Conservation (phyloP, 2,888 invertebrate species). For the Epirrita christyi region DNA sequence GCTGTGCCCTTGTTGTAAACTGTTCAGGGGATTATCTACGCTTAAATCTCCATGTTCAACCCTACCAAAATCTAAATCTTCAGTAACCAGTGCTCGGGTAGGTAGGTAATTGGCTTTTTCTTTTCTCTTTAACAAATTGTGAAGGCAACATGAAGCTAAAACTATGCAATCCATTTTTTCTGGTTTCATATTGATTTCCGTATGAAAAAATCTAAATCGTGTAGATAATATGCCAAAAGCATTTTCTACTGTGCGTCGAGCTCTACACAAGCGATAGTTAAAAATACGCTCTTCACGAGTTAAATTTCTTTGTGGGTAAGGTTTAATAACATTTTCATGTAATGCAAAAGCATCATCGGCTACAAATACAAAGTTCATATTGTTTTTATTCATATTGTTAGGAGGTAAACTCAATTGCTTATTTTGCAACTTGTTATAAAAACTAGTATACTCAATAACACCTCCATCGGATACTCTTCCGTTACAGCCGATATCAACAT, state of each 20-base stretch:
- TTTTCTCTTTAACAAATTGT: conserved; percentile 4
- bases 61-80: conserved; percentile 12
- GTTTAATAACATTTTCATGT: conserved; percentile 10
- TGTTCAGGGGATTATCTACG: conserved; percentile 3
- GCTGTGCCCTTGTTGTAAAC: conserved; percentile 15
- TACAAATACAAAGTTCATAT: conserved; percentile 7
- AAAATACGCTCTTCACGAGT: conserved; percentile 6
- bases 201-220: conserved; percentile 1
- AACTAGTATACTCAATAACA: conserved; percentile 15
- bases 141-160: conserved; percentile 7
- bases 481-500: conserved; percentile 29
- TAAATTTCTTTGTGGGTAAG: conserved; percentile 13
- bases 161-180: conserved; percentile 11
- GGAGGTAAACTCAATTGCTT: background rate
- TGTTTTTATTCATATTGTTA: background rate
- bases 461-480: conserved; percentile 30
- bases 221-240: background rate
- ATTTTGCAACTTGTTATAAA: background rate
- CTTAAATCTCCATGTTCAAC: conserved; percentile 4
- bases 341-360: conserved; percentile 16
- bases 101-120: conserved; percentile 8
- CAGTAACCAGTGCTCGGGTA: conserved; percentile 8
- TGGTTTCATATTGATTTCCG: conserved; percentile 8
- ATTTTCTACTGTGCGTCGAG: conserved; percentile 12
- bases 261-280: conserved; percentile 13